Evolutionary conservation across 2,888 invertebrate genomes (phyloP).

Genomic region (Listrodromus nycthemerus): DNA sequence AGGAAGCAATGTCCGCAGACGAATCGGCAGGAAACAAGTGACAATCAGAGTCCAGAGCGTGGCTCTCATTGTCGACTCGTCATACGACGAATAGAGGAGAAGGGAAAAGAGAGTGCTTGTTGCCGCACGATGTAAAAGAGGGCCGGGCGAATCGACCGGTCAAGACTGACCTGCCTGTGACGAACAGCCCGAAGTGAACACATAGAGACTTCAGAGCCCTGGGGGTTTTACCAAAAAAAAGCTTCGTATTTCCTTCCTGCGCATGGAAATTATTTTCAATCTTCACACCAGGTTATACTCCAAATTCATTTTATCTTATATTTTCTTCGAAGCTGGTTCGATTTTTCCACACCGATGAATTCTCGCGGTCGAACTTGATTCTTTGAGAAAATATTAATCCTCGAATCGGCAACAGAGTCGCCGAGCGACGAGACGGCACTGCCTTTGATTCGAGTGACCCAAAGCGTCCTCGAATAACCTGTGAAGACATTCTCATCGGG

Average conservation of each 20-base stretch:
- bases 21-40: constrained; percentile 81
- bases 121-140: constrained; percentile 70
- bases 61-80: constrained; percentile 79
- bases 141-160: constrained; percentile 70
- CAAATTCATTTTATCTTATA: constrained; percentile 16
- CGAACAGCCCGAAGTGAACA: constrained; percentile 36
- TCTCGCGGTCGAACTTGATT: background rate
- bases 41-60: constrained; percentile 78
- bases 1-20: constrained; percentile 58
- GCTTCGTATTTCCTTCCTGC: constrained; percentile 41
- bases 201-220: constrained; percentile 21
- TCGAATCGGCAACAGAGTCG: background rate
- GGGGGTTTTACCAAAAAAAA: constrained; percentile 19
- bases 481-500: constrained; percentile 35
- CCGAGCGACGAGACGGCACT: constrained; percentile 7
- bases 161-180: constrained; percentile 68
- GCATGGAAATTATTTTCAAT: constrained; percentile 20
- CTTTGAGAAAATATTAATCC: background rate
- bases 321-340: background rate
- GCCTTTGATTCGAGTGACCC: constrained; percentile 33
- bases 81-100: constrained; percentile 71
- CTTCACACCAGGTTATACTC: constrained; percentile 2
- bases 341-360: background rate
- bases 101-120: constrained; percentile 62
- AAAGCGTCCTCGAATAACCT: constrained; percentile 45